Evolutionary conservation across 2,888 invertebrate species (phyloP), one percentile per base, ranked within the genome.

Genomic region (Eurytoma adleriae): DNA sequence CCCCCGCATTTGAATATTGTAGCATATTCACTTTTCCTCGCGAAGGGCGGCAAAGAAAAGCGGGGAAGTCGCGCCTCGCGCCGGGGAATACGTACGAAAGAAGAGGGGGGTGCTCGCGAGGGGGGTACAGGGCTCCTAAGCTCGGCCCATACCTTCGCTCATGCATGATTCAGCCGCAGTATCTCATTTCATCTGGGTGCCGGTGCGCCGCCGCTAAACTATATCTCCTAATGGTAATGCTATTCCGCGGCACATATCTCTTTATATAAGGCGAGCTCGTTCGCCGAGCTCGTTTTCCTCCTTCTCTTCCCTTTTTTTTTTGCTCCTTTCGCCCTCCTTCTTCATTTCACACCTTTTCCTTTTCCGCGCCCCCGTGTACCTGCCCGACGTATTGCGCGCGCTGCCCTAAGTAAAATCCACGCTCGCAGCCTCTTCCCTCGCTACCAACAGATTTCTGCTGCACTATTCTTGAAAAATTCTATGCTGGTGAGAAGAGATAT

Each of bases 151-250:
- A 78, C 70, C 75, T 75, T 71, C 64, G 61, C 89, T 90, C 90
- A 90, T 90, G 90, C 90, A 90, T 90, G 90, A 90, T 90, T 90
- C 90, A 90, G 88, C 84, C 88, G 88, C 89, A 88, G 90, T 90
- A 90, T 90, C 89, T 90, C 90, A 90, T 90, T 90, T 90, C 90
- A 90, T 90, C 88, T 86, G 87, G 27, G 40, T 18, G 86, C 88
- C 88, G 86, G 84, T 85, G 89, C 89, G 86, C 88, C 88, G 86
- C 84, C 85, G 89, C 89, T 90, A 90, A 90, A 90, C 90, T 89
- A 88, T 90, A 90, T 89, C 88, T 90, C 88, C 89, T 90, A 90
- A 90, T 90, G 90, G 89, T 90, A 90, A 90, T 90, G 88, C 86
- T 88, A 90, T 90, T 89, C 89, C 87, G 85, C 85, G 86, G 88